Conservation (phyloP, 2,113 vertebrate species). For the Planiliza haematocheilus region DNA sequence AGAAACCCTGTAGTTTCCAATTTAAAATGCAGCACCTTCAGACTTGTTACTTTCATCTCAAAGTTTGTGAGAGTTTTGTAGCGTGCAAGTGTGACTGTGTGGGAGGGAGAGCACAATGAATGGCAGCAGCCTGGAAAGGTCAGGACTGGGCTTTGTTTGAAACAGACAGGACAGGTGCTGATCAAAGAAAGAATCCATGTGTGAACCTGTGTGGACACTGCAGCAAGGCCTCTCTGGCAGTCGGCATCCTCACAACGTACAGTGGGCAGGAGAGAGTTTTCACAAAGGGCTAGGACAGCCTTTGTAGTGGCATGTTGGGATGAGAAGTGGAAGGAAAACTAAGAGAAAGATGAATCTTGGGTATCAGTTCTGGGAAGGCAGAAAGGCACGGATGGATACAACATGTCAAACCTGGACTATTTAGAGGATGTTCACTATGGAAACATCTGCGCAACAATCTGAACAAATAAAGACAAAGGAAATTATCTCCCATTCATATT, state of each 20-base stretch:
- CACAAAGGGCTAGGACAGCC: conserved; percentile 45
- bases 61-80: conserved; percentile 40
- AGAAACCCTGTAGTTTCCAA: not conserved
- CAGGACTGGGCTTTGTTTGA: conserved; percentile 42
- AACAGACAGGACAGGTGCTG: conserved; percentile 21
- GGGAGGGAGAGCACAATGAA: conserved; percentile 34
- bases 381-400: conserved; percentile 53
- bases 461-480: conserved; percentile 58
- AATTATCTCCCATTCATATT: conserved; percentile 61
- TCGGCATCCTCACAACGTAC: conserved; percentile 18
- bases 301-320: conserved; percentile 55
- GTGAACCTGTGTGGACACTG: conserved; percentile 9
- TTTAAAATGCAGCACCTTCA: conserved; percentile 8
- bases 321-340: conserved; percentile 57
- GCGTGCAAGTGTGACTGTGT: conserved; percentile 23
- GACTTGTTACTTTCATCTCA: conserved; percentile 24
- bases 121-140: conserved; percentile 38
- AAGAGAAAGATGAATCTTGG: conserved; percentile 60
- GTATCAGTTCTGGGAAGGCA: conserved; percentile 51
- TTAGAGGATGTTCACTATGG: conserved; percentile 88
- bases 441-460: conserved; percentile 88
- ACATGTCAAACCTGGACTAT: conserved; percentile 90
- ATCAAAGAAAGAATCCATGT: conserved; percentile 17
- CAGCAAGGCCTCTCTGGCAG: conserved; percentile 23
- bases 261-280: conserved; percentile 34